Conservation (phyloP, 2,888 invertebrate species). For the Xanthorhoe spadicearia region DNA sequence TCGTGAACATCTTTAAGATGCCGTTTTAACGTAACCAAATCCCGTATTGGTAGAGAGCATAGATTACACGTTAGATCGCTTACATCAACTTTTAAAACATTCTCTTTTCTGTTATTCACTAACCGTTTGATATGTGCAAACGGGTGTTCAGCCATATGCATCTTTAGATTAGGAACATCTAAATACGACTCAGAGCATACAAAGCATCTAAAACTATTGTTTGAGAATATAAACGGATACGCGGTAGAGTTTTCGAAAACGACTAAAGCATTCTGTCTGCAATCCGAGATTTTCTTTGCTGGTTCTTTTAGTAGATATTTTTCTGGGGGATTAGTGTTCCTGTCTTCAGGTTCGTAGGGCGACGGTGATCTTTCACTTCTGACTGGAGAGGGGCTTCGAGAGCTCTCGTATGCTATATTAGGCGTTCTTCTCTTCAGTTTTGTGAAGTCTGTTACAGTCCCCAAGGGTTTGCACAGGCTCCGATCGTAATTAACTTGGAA, state of each 20-base stretch:
- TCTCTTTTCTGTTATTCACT: constrained; percentile 73
- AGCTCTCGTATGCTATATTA: constrained; percentile 35
- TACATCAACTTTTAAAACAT: constrained; percentile 74
- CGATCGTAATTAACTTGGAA: constrained; percentile 80
- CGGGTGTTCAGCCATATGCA: constrained; percentile 71
- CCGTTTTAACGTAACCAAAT: constrained; percentile 62
- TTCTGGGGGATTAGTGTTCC: constrained; percentile 33
- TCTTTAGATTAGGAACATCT: constrained; percentile 63
- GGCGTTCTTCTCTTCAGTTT: constrained; percentile 51
- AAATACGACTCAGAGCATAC: constrained; percentile 74
- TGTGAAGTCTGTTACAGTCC: constrained; percentile 70
- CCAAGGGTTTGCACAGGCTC: constrained; percentile 75
- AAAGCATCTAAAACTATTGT: constrained; percentile 79
- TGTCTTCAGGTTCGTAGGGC: constrained; percentile 38
- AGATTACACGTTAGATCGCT: constrained; percentile 70
- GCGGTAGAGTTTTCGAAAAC: constrained; percentile 76
- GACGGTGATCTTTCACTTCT: constrained; percentile 40
- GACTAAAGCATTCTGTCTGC: constrained; percentile 70
- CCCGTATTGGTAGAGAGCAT: constrained; percentile 57
- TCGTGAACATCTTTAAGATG: constrained; percentile 70
- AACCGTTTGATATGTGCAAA: constrained; percentile 70
- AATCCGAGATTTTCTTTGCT: constrained; percentile 57
- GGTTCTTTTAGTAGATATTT: constrained; percentile 41
- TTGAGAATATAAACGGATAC: constrained; percentile 77
- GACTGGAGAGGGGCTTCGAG: constrained; percentile 68